Conservation (phyloP, 30 jellyfish, hydroid and myxozoan genomes). For the Phacellophora camtschatica region DNA sequence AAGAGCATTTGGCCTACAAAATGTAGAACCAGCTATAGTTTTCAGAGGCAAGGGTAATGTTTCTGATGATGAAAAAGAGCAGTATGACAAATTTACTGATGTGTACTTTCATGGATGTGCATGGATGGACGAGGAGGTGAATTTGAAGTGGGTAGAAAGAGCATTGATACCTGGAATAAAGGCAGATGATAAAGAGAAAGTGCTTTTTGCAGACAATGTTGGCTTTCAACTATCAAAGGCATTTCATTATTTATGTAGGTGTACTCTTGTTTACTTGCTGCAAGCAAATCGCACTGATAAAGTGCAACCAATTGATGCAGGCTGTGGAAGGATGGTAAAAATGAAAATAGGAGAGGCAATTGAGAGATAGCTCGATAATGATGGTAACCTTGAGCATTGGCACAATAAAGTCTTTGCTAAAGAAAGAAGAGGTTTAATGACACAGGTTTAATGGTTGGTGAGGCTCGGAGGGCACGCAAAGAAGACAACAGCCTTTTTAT, state of each 20-base stretch:
- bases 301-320: constrained; percentile 27
- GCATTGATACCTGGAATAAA: constrained; percentile 27
- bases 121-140: constrained; percentile 30
- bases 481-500: not conserved
- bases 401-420: not conserved
- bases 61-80: constrained; percentile 13
- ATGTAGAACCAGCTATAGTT: constrained; percentile 39
- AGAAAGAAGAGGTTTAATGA: not conserved
- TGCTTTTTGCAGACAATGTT: constrained; percentile 17
- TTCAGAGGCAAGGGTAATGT: constrained; percentile 44
- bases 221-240: constrained; percentile 16
- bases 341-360: not conserved
- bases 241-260: not conserved
- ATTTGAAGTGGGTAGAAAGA: constrained; percentile 25
- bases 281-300: constrained; percentile 15
- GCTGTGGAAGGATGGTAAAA: not conserved
- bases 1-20: constrained; percentile 4
- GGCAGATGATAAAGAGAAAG: constrained; percentile 7
- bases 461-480: not conserved
- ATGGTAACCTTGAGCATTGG: not conserved
- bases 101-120: constrained; percentile 46
- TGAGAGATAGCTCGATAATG: not conserved
- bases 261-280: constrained; percentile 16
- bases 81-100: constrained; percentile 30
- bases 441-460: not conserved